Evolutionary conservation across 1,140 invertebrate species (phyloP).

Genomic region (Euborellia annulipes): DNA sequence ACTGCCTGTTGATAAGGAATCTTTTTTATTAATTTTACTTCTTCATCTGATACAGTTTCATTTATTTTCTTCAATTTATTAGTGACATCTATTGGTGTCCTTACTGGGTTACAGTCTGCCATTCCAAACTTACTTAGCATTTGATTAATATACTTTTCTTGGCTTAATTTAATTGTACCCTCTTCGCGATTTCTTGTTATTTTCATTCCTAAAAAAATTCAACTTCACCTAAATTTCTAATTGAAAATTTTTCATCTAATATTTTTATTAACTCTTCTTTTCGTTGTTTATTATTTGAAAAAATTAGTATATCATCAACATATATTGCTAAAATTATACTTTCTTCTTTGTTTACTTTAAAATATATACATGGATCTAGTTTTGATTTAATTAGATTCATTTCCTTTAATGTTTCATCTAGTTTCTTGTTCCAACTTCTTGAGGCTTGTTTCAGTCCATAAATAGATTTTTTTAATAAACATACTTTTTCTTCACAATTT

Average conservation of each 20-base stretch:
- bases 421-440: conserved; percentile 16
- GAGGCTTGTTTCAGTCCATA: conserved; percentile 21
- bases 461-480: conserved; percentile 18
- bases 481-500: conserved; percentile 13
- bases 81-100: too few species aligned
- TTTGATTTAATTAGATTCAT: conserved; percentile 7
- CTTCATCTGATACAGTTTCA: too few species aligned
- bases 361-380: neutral
- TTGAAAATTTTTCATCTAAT: neutral
- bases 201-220: conserved; percentile 1
- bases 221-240: neutral
- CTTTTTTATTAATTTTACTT: too few species aligned
- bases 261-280: neutral
- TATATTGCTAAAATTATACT: neutral
- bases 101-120: too few species aligned
- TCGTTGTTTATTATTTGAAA: neutral
- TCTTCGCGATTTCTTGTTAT: neutral
- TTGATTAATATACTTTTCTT: neutral
- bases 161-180: neutral
- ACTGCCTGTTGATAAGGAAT: too few species aligned
- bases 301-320: neutral
- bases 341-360: neutral
- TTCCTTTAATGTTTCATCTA: too few species aligned
- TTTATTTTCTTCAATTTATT: too few species aligned
- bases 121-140: too few species aligned